Percentiles rank a stretch among this genome's conserved stretches.
Evolutionary conservation across 2,888 invertebrate species (phyloP).

Genomic region (Celastrina argiolus): DNA sequence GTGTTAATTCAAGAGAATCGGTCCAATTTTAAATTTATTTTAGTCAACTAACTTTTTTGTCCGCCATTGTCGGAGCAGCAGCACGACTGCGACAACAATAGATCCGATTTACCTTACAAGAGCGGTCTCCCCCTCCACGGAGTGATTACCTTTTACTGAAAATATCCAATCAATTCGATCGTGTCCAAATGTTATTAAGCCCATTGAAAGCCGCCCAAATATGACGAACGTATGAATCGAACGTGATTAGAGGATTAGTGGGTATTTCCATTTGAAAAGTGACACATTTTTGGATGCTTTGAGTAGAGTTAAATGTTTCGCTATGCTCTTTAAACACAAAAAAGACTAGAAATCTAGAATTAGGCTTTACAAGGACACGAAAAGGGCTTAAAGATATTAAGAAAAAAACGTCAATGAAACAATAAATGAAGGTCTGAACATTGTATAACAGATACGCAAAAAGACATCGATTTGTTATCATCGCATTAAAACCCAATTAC

Average conservation of each 20-base stretch:
- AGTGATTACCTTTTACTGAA: slow-evolving; percentile 48
- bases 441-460: slow-evolving; percentile 3
- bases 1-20: slow-evolving; percentile 14
- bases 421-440: neutral
- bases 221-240: slow-evolving; percentile 27
- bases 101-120: slow-evolving; percentile 39
- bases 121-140: slow-evolving; percentile 43
- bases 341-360: no score
- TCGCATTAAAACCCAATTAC: slow-evolving; percentile 17
- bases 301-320: neutral
- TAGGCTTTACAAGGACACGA: neutral
- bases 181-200: slow-evolving; percentile 51
- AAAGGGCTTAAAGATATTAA: neutral
- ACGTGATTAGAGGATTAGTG: slow-evolving; percentile 26
- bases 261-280: slow-evolving; percentile 21
- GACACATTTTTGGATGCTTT: slow-evolving; percentile 17
- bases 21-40: slow-evolving; percentile 23
- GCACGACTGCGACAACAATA: slow-evolving; percentile 43
- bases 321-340: no score
- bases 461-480: slow-evolving; percentile 1
- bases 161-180: slow-evolving; percentile 47
- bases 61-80: slow-evolving; percentile 35
- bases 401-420: neutral
- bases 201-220: slow-evolving; percentile 46
- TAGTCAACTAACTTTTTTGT: slow-evolving; percentile 24